Evolutionary conservation across 2,797 vertebrate species (phyloP), one percentile per base, ranked within the genome.

Genomic region (Remorina albescens): DNA sequence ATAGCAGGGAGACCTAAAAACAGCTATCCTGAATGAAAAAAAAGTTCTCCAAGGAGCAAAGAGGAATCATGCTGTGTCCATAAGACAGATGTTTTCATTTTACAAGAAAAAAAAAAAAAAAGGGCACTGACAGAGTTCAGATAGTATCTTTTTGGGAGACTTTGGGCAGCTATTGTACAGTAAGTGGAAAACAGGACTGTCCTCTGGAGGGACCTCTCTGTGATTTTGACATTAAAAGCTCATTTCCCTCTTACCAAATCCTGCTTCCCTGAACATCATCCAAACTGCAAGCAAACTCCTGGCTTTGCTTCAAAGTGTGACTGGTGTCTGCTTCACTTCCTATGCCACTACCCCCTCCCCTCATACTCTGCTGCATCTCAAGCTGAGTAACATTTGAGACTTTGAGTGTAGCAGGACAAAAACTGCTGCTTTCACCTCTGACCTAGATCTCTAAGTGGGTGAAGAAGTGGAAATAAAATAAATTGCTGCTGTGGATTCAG

Each of bases 231-330:
- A 13, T 84, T 76, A 84, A 88, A 87, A 86, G 82, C 79, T 76
- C 18, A 67, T 84, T 89, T 84, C 78, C 57, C 71, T 75, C 77
- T 80, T 76, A 26, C 51, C 44, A 82, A 87, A 85, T 84, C 84
- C 83, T 44, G 58, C 80, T 54, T 60, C 66, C 74, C 62, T 59
- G 72, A 87, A 81, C 70, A 81, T 74, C 71, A 53, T 81, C 81
- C 82, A 89, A 78, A 63, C 61, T 84, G 81, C 82, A 74, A 86
- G 82, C 82, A 86, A 88, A 88, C 72, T 67, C 74, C 82, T 91
- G 94, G 89, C 91, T 80, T 30, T 0, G 74, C 87, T 89, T 93
- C 88, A 94, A 91, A 92, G 91, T 59, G 18, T 72, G 66, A 64
- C 71, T 82, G 57, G 78, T 80, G 90, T 91, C 88, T 89, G 82